Evolutionary conservation across 1,140 invertebrate species (phyloP), one percentile per base, ranked within the genome.

Genomic region (Pseudomyrmex flavicornis): DNA sequence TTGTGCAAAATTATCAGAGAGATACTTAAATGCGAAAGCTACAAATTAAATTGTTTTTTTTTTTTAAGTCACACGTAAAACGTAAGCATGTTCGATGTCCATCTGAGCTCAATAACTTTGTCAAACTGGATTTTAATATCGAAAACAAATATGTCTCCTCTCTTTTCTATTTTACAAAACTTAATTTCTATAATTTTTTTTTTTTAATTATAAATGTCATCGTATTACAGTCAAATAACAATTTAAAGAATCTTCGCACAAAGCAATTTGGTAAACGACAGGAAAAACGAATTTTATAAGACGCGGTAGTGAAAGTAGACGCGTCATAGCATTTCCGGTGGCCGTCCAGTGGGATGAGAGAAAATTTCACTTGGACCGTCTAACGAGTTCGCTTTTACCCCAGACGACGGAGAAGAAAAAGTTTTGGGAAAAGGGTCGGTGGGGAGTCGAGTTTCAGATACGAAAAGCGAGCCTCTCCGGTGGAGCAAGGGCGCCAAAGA

Each of bases 381-480:
- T 90, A 92, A 92, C 89, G 90, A 92, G 90, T 91, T 92, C 73
- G 85, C 84, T 86, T 89, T 91, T 82, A 82, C 85, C 85, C 79
- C 80, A 69, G 83, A 88, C 75, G 82, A 68, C 76, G 73, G 70
- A 44, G 65, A 87, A 58, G 82, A 84, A 88, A 90, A 87, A 88
- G 87, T 90, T 17, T 17, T 54, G 77, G 35, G 46, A 76, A 76
- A 85, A 88, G 87, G 75, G 83, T 70, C 83, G 79, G 63, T 52
- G 80, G 90, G 83, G 90, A 88, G 87, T 89, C 79, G 90, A 91
- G 92, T 91, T 91, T 87, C 48, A 82, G 83, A 90, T 89, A 87
- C 88, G 88, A 89, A 92, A 91, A 89, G 88, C 84, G 89, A 90
- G 87, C 85, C 82, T 79, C 88, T 80, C 72, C 63, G 20, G 62